Conservation (phyloP, 1,140 invertebrate genomes). For the Luehdorfia chinensis region DNA sequence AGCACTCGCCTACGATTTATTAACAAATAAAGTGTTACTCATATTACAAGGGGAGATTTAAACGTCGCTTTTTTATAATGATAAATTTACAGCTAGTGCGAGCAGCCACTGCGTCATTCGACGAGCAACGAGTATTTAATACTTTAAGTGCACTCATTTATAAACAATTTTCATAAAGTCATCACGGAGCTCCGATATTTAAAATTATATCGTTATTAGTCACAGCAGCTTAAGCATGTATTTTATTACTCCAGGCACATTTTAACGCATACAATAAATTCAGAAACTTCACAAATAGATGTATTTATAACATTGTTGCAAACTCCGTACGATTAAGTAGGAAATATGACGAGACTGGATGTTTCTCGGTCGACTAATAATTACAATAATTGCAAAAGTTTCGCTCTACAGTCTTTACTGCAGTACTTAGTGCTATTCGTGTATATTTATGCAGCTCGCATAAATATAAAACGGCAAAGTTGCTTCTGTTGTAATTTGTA, state of each 20-base stretch:
- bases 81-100: conserved; percentile 46
- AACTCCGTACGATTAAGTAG: conserved; percentile 64
- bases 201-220: not conserved
- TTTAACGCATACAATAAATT: conserved; percentile 30
- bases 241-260: conserved; percentile 20
- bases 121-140: conserved; percentile 58
- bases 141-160: conserved; percentile 61
- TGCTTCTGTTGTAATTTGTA: conserved; percentile 21
- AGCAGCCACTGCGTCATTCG: conserved; percentile 47
- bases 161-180: conserved; percentile 22
- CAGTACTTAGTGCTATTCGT: conserved; percentile 45
- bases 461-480: conserved; percentile 34
- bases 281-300: conserved; percentile 47
- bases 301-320: conserved; percentile 58
- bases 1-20: conserved; percentile 43
- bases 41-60: conserved; percentile 66
- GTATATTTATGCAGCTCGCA: conserved; percentile 50
- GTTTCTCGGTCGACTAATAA: conserved; percentile 60
- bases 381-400: conserved; percentile 73
- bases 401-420: conserved; percentile 47
- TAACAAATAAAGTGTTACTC: conserved; percentile 56
- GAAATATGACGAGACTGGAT: conserved; percentile 63
- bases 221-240: not conserved
- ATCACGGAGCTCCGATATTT: conserved; percentile 1
- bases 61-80: conserved; percentile 62